phyloP scores from a whole-genome alignment of 92 coral and sea anemone genomes.

The Epizoanthus ramosus region DNA sequence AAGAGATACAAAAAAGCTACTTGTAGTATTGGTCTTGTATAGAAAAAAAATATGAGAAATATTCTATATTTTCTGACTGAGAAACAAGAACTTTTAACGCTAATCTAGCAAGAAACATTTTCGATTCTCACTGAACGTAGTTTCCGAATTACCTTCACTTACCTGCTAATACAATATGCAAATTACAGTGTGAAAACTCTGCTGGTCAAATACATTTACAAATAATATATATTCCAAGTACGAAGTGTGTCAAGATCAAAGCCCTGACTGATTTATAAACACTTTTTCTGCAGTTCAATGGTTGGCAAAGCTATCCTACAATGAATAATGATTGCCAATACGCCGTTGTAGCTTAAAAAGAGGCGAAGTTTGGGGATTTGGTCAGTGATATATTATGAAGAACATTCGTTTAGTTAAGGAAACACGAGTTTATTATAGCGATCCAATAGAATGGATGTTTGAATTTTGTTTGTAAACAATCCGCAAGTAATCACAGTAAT shows the following conservation, averaged over 20 bases:
- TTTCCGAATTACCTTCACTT: constrained; percentile 10
- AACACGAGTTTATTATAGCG: not conserved
- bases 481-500: too few relatives aligned
- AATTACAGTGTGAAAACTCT: constrained; percentile 9
- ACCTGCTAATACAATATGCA: constrained; percentile 1
- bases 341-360: not conserved
- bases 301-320: not conserved
- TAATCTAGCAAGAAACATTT: not conserved
- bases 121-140: not conserved
- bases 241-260: too few relatives aligned
- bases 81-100: not conserved
- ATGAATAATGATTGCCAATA: not conserved
- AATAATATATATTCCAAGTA: not conserved
- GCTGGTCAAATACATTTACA: not conserved
- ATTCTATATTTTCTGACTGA: not conserved
- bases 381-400: not conserved
- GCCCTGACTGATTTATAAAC: not conserved
- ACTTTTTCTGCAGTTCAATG: too few relatives aligned
- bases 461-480: too few relatives aligned
- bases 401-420: not conserved
- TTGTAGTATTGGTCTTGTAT: not conserved
- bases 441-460: too few relatives aligned
- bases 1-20: not conserved
- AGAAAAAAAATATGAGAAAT: not conserved
- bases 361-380: not conserved